Percentiles rank a stretch among this genome's conserved stretches.
These are phyloP conservation scores for Xyliphius kryptos DNA, from an alignment of 2,113 vertebrate genomes.

Conservation along the genomic window DNA sequence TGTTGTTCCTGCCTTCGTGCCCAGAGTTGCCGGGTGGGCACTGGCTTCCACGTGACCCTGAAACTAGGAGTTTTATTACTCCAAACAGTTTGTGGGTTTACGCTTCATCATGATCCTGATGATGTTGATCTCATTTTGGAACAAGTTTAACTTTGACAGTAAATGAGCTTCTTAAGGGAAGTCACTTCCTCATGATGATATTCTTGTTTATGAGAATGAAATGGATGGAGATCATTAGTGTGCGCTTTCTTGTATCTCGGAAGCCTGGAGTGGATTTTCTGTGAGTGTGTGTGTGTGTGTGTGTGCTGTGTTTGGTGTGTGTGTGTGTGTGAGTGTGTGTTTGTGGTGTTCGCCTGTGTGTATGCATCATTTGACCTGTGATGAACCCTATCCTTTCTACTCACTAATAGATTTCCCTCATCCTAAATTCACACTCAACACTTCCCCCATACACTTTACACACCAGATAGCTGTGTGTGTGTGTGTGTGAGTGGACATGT, in stretches of 20 bases:
- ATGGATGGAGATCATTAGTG: conserved; percentile 15
- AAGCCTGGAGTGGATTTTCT: conserved; percentile 5
- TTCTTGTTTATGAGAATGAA: conserved; percentile 11
- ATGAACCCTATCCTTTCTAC: conserved; percentile 28
- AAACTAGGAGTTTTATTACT: too few relatives aligned
- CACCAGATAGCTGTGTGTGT: conserved; percentile 33
- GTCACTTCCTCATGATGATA: conserved; percentile 11
- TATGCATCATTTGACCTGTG: conserved; percentile 25
- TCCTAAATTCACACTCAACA: conserved; percentile 17
- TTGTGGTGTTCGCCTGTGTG: conserved; percentile 23
- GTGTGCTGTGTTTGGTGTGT: conserved; percentile 32
- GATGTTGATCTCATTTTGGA: too few relatives aligned
- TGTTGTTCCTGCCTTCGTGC: too few relatives aligned
- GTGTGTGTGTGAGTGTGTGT: conserved; percentile 37
- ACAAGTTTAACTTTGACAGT: too few relatives aligned
- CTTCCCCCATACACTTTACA: conserved; percentile 4
- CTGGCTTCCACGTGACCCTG: too few relatives aligned
- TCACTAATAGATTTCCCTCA: conserved; percentile 25
- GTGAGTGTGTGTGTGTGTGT: conserved; percentile 15
- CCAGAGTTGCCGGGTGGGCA: too few relatives aligned
- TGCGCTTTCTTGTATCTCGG: conserved; percentile 5
- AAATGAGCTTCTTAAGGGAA: conserved; percentile 13
- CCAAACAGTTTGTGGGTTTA: too few relatives aligned
- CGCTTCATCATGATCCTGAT: too few relatives aligned
- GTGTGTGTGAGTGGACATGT: conserved; percentile 28